A percentile compares a stretch with the other conserved stretches of the same genome.
phyloP scores from a whole-genome alignment of 2,113 vertebrate genomes.

The Cephalopholis sonnerati region DNA sequence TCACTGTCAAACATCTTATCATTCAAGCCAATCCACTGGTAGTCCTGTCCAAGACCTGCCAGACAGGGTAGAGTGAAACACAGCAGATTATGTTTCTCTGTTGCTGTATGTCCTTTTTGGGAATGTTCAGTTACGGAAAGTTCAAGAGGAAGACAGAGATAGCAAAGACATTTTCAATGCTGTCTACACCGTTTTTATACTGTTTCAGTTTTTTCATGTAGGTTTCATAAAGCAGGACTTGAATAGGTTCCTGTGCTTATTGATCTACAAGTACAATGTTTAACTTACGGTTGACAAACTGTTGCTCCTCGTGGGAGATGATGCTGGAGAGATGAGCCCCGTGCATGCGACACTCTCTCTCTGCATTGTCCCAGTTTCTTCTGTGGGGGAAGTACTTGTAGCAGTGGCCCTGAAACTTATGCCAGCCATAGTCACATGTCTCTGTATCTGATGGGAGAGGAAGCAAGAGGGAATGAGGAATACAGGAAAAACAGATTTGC shows the following conservation, averaged over 20 bases:
- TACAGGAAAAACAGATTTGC: not conserved
- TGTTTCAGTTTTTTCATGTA: no score
- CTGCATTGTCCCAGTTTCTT: slow-evolving; percentile 94
- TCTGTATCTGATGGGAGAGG: slow-evolving; percentile 88
- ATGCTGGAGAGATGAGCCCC: slow-evolving; percentile 95
- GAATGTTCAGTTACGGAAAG: slow-evolving; percentile 22
- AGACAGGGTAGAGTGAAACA: slow-evolving; percentile 61
- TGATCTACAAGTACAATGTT: not conserved
- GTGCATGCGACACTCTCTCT: slow-evolving; percentile 95
- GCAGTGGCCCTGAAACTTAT: slow-evolving; percentile 98
- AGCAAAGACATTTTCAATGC: slow-evolving; percentile 48
- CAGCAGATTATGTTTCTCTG: slow-evolving; percentile 39
- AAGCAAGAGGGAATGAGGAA: slow-evolving; percentile 17
- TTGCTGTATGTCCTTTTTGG: slow-evolving; percentile 47
- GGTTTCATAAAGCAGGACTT: not conserved
- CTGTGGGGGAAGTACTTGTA: slow-evolving; percentile 95
- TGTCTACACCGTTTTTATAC: no score
- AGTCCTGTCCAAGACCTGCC: slow-evolving; percentile 95
- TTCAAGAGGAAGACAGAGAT: slow-evolving; percentile 26
- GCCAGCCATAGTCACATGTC: slow-evolving; percentile 95
- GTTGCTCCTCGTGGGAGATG: slow-evolving; percentile 92
- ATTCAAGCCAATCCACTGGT: slow-evolving; percentile 99
- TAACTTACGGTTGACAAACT: slow-evolving; percentile 95
- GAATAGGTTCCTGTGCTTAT: not conserved
- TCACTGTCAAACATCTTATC: slow-evolving; percentile 99